phyloP scores from a whole-genome alignment of 1,140 invertebrate species.

The Zeugodacus cucurbitae region DNA sequence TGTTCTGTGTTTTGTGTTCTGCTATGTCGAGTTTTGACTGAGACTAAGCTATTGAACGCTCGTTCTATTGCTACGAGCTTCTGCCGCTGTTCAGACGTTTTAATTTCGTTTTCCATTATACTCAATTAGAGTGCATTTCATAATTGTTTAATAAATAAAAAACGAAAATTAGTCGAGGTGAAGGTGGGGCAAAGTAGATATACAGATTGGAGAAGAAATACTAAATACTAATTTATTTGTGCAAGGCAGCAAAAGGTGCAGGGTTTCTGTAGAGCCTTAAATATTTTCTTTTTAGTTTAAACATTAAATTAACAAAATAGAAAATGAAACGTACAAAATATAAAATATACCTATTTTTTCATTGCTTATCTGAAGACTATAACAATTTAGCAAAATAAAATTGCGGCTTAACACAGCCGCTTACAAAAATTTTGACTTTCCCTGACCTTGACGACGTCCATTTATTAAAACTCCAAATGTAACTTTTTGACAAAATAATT shows the following conservation, averaged over 20 bases:
- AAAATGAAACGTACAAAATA: no score
- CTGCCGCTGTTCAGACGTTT: background rate
- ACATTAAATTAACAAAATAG: no score
- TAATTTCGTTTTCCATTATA: constrained; percentile 59
- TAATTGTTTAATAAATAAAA: constrained; percentile 63
- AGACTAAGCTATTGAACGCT: background rate
- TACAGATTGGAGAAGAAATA: background rate
- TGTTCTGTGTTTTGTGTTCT: background rate
- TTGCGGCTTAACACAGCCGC: no score
- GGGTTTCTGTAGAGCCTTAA: background rate
- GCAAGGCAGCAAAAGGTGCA: background rate
- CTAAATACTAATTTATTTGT: background rate
- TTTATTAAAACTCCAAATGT: background rate
- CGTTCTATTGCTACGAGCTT: background rate
- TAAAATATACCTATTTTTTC: no score
- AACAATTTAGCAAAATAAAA: no score
- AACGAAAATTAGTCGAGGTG: background rate
- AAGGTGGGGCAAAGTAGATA: background rate
- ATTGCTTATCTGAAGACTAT: no score
- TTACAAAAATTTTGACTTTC: background rate
- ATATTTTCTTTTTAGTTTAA: background rate
- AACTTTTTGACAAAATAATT: no score
- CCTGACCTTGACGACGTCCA: background rate
- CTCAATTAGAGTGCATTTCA: constrained; percentile 65
- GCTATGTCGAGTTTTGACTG: background rate